Evolutionary conservation across 2,113 vertebrate genomes (phyloP), one percentile per base, ranked within the genome.

Genomic region (Archocentrus centrarchus): DNA sequence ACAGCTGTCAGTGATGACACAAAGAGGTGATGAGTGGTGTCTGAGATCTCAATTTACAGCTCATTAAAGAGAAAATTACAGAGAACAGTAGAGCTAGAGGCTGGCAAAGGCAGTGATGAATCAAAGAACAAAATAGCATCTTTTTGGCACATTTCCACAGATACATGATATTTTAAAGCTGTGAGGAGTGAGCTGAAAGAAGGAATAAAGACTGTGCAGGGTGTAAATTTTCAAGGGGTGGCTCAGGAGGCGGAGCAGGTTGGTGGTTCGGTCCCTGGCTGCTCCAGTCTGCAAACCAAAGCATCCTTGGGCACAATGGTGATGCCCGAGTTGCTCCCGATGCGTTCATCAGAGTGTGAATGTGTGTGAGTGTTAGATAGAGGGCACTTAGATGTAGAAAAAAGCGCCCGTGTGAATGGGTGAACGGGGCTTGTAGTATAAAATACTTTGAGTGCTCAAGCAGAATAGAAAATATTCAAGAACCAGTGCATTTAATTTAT

Each of bases 1-100:
- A 73, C 68, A 73, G 47, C 47, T 73, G 68, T 73, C 68, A 73
- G 47, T 4, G 11, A 73, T 73, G 47, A 73, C 47, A 73, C 68
- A 73, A 55, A 73, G 18, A 1, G 2, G 68, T 55, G 68, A 55
- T 73, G 68, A 73, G 17, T 14, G 32, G 27, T 55, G 68, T 73
- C 68, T 73, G 68, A 73, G 47, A 0, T 55, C 27, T 55, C 27
- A 55, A 70, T 53, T 32, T 70, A 70, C 66, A 70, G 44, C 17
- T 70, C 44, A 53, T 70, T 53, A 70, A 70, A 32, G 44, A 27
- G 2, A 70, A 70, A 5, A 53, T 50, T 4, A 70, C 10, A 70
- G 66, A 50, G 64, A 68, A 30, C 41, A 68, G 22, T 4, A 50
- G 64, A 18, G 64, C 64, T 50, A 68, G 15, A 70, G 66, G 44